A percentile compares a stretch with the other conserved stretches of the same genome.
These are phyloP conservation scores for Oophaga sylvatica DNA, from an alignment of 2,797 vertebrate species.

Conservation along the genomic window DNA sequence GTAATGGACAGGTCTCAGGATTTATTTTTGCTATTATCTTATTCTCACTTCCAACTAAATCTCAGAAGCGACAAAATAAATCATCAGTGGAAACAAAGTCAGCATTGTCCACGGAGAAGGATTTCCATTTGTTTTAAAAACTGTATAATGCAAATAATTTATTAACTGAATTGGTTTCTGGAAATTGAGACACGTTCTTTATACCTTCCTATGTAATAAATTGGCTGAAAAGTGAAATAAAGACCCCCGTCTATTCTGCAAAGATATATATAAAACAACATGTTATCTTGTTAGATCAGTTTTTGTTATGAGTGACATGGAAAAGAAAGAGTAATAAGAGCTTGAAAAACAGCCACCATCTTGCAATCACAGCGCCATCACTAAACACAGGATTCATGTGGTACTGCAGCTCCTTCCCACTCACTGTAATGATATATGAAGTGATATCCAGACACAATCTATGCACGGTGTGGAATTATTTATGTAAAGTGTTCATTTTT, in stretches of 20 bases:
- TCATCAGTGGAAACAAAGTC: slow-evolving; percentile 26
- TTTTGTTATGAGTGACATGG: too few relatives aligned
- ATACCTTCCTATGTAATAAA: background rate
- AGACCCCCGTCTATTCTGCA: background rate
- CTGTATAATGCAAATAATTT: slow-evolving; percentile 19
- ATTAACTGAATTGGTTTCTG: slow-evolving; percentile 44
- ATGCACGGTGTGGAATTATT: too few relatives aligned
- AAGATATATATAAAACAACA: background rate
- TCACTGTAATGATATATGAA: too few relatives aligned
- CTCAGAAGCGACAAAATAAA: slow-evolving; percentile 25
- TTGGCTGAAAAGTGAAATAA: background rate
- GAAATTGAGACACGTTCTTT: background rate
- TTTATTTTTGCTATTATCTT: slow-evolving; percentile 30
- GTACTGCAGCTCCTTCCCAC: too few relatives aligned
- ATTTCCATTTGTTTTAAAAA: background rate
- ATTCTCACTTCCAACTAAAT: slow-evolving; percentile 45
- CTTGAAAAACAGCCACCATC: too few relatives aligned
- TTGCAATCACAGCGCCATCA: too few relatives aligned
- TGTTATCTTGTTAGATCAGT: too few relatives aligned
- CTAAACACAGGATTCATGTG: too few relatives aligned
- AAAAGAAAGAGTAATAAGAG: too few relatives aligned
- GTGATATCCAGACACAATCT: too few relatives aligned
- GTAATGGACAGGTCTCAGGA: slow-evolving; percentile 15
- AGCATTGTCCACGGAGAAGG: slow-evolving; percentile 8
- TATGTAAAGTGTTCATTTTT: too few relatives aligned